Evolutionary conservation across 2,113 vertebrate genomes (phyloP).

Genomic region (Paramisgurnus dabryanus): DNA sequence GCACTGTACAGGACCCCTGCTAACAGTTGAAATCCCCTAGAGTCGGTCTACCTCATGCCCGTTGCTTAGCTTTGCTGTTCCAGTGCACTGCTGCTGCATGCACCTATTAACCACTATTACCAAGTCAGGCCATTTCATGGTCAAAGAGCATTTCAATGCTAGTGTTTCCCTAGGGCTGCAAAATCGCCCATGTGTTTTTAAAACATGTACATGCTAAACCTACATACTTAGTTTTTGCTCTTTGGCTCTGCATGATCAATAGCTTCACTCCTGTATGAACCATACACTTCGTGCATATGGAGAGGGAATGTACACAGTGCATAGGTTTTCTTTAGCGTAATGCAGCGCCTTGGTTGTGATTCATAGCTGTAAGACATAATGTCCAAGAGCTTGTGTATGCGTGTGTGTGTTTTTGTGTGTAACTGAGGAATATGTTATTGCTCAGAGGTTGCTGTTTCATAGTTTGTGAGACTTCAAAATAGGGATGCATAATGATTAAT

Average conservation of each 20-base stretch:
- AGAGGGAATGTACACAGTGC: not conserved
- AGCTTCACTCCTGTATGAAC: slow-evolving; percentile 68
- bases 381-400: not conserved
- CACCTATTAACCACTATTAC: slow-evolving; percentile 77
- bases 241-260: slow-evolving; percentile 71
- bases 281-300: slow-evolving; percentile 5
- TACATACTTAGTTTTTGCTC: slow-evolving; percentile 60
- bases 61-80: slow-evolving; percentile 56
- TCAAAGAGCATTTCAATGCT: slow-evolving; percentile 78
- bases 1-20: slow-evolving; percentile 50
- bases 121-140: slow-evolving; percentile 73
- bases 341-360: not conserved
- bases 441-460: too few species aligned
- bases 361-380: slow-evolving; percentile 6
- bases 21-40: slow-evolving; percentile 56
- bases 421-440: too few species aligned
- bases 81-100: slow-evolving; percentile 56
- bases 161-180: slow-evolving; percentile 65
- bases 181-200: slow-evolving; percentile 66
- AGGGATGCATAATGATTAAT: too few species aligned
- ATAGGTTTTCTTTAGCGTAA: not conserved
- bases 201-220: slow-evolving; percentile 53
- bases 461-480: too few species aligned
- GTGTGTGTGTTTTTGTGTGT: too few species aligned
- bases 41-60: slow-evolving; percentile 45